phyloP scores from a whole-genome alignment of 2,113 vertebrate species.

The Cricetomys ansorgei region DNA sequence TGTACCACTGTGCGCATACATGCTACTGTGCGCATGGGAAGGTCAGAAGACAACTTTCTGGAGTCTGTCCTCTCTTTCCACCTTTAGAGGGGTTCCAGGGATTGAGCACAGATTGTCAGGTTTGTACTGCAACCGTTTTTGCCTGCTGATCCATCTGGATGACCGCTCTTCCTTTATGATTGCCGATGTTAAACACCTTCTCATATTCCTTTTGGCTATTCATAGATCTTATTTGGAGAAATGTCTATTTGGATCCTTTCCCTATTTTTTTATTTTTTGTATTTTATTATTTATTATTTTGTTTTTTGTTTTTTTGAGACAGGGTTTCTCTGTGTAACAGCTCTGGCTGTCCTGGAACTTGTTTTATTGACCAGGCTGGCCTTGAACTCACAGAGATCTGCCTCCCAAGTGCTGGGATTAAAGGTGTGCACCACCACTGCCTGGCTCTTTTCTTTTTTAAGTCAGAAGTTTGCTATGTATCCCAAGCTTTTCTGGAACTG shows the following conservation, averaged over 20 bases:
- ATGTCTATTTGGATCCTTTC: background rate
- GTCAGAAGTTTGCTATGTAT: background rate
- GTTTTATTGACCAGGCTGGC: background rate
- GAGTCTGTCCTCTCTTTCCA: background rate
- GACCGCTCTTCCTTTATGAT: background rate
- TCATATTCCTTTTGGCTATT: background rate
- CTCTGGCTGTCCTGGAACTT: background rate
- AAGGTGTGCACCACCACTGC: background rate
- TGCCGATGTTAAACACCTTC: background rate
- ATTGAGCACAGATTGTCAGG: background rate
- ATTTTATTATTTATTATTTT: too few relatives aligned
- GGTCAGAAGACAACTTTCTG: background rate
- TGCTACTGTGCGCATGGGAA: background rate
- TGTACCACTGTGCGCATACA: background rate
- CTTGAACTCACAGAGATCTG: background rate
- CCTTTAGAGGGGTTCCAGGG: background rate
- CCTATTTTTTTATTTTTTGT: background rate
- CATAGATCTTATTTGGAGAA: background rate
- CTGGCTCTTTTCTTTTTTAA: background rate
- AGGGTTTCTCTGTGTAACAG: background rate
- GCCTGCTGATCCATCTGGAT: background rate
- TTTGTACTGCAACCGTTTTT: background rate
- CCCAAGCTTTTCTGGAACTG: background rate
- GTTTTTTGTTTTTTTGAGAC: background rate
- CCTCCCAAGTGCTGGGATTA: background rate